Evolutionary conservation across 2,797 vertebrate genomes (phyloP).

Genomic region (Sternarchorhynchus goeldii): DNA sequence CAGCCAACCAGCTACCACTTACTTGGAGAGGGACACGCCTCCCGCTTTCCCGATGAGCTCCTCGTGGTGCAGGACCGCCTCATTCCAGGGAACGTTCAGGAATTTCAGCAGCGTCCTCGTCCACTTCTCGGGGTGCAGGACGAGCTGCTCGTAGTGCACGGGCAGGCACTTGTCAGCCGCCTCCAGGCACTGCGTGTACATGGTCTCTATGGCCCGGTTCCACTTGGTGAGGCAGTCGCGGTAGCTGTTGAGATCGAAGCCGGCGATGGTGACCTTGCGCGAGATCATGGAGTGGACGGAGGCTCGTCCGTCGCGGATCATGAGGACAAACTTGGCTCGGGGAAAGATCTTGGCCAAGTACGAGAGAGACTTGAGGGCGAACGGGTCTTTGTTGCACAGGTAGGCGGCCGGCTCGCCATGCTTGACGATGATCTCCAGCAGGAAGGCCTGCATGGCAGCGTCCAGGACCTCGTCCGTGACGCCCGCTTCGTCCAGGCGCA

Average conservation of each 20-base stretch:
- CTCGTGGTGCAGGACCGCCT: slow-evolving; percentile 93
- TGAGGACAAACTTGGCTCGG: slow-evolving; percentile 94
- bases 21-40: slow-evolving; percentile 97
- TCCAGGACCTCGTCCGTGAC: slow-evolving; percentile 96
- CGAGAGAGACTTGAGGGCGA: slow-evolving; percentile 92
- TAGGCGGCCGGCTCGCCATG: slow-evolving; percentile 94
- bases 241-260: slow-evolving; percentile 96
- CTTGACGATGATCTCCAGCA: slow-evolving; percentile 95
- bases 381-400: slow-evolving; percentile 97
- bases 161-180: slow-evolving; percentile 88
- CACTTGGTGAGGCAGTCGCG: slow-evolving; percentile 97
- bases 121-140: slow-evolving; percentile 95
- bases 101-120: slow-evolving; percentile 93
- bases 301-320: slow-evolving; percentile 94
- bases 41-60: slow-evolving; percentile 97
- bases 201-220: slow-evolving; percentile 97
- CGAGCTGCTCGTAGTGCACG: slow-evolving; percentile 92
- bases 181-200: slow-evolving; percentile 97
- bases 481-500: slow-evolving; percentile 92
- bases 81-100: slow-evolving; percentile 90
- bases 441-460: slow-evolving; percentile 94
- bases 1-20: slow-evolving; percentile 67
- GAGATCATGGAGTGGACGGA: slow-evolving; percentile 99
- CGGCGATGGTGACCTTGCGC: slow-evolving; percentile 95
- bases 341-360: slow-evolving; percentile 98